Base-by-base conservation (phyloP, 2,113 vertebrate genomes). In the Sapajus apella region DNA sequence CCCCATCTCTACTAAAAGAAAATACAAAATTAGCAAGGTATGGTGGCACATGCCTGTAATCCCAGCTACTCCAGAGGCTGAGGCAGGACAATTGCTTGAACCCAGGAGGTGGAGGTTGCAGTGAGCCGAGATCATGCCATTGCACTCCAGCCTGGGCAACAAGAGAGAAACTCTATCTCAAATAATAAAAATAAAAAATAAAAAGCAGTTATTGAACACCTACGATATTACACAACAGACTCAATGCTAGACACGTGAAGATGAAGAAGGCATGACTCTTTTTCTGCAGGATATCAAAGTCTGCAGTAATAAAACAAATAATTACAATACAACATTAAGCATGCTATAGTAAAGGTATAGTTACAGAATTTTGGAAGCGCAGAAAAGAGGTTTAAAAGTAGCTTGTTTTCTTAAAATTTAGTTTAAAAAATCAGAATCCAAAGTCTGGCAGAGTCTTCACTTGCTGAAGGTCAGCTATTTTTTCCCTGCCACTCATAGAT, bases 401-500 rank as follows among this genome's bases (percentile, higher is more conserved):
- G 18, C 37, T 72, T 84, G 52, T 70, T 95, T 30, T 90, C 87
- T 93, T 52, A 79, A 37, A 80, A 27, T 6, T 50, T 72, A 40
- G 25, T 75, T 87, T 81, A 25, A 66, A 76, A 92, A 90, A 40
- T 84, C 52, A 45, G 45, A 77, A 66, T 37, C 83, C 47, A 18
- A 21, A 73, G 35, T 75, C 84, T 94, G 95, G 72, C 94, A 55
- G 35, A 76, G 70, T 52, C 21, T 50, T 87, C n/a, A 14, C 52
- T 1, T 32, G 55, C 86, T 80, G 43, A 77, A 95, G 93, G 91
- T 91, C 96, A 96, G 95, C 92, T 98, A 98, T 98, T 98, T 98
- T 97, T 97, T 88, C 81, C 79, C 95, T 32, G 32, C 97, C 96
- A 97, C 98, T 97, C 97, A 50, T n/a, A 95, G 87, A 95, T 92